Evolutionary conservation across 1,140 invertebrate genomes (phyloP).

Genomic region (Papilio aristodemus): DNA sequence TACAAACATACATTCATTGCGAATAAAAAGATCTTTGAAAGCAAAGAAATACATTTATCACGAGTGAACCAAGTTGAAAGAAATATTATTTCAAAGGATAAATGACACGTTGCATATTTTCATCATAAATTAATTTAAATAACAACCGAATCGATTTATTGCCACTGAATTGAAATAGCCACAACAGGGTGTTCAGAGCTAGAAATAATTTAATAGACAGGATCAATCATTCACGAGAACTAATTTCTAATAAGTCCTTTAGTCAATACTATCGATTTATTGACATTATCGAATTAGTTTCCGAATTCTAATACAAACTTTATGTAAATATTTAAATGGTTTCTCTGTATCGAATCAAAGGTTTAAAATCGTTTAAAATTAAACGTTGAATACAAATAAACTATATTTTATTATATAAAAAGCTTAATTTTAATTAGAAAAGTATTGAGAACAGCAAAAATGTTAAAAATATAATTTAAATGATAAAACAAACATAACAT

Average conservation of each 20-base stretch:
- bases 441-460: neutral
- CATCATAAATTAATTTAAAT: neutral
- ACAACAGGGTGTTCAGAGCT: neutral
- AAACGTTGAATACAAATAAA: no score
- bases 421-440: neutral
- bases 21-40: slow-evolving; percentile 13
- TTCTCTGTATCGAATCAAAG: no score
- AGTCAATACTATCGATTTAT: no score
- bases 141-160: neutral
- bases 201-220: no score
- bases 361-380: no score
- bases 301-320: no score
- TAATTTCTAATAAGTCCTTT: no score
- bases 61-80: slow-evolving; percentile 8
- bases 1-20: slow-evolving; percentile 1
- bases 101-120: slow-evolving; percentile 9
- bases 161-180: neutral
- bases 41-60: slow-evolving; percentile 17
- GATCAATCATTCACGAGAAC: no score
- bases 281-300: no score
- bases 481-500: neutral
- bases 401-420: no score
- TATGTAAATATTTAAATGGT: no score
- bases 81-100: slow-evolving; percentile 4
- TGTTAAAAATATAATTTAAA: neutral